Evolutionary conservation across 1,140 invertebrate species (phyloP), one percentile per base, ranked within the genome.

Genomic region (Leucophenga varia): DNA sequence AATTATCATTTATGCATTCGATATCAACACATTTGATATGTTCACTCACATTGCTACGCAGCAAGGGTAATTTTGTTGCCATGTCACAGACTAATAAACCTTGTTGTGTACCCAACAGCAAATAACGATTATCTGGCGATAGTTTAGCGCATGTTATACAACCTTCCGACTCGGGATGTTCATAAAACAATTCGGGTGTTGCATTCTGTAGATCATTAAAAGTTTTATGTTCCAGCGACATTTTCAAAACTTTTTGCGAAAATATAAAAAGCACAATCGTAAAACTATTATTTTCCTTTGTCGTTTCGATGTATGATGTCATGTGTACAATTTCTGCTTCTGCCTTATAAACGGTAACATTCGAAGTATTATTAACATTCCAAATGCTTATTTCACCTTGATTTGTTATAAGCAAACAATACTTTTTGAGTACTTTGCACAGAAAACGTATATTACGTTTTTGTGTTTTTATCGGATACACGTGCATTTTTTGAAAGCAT

Each of bases 21-120:
- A 72, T 47, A 46, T 75, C 72, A 28, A 75, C 46, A 22, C 69
- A 71, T 3, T 49, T 46, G 22, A 75, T 71, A 2, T 54, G 44
- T 16, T 75, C 72, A 38, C 72, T 74, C 9, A 75, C 52, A 51
- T 61, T 75, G 39, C 64, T 69, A 2, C 56, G 54, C 16, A 71
- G 43, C 2, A 65, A 47, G 13, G 47, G 30, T 12, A 50, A 17
- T 0, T 46, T 50, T 2, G n/a, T 31, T 3, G 41, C 40, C 0
- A 68, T 39, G 41, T 75, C 64, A 9, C 67, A 71, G 1, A 74
- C 56, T 6, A 69, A 52, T 0, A 75, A 39, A 8, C 72, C 72
- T 18, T 49, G 45, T 10, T 50, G 30, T 0, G 72, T 74, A 5
- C 72, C 72, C 17, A 75, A 39, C 1, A 72, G 42, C 4, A 75